Evolutionary conservation across 2,888 invertebrate genomes (phyloP), one percentile per base, ranked within the genome.

Genomic region (Ophion obscuratus): DNA sequence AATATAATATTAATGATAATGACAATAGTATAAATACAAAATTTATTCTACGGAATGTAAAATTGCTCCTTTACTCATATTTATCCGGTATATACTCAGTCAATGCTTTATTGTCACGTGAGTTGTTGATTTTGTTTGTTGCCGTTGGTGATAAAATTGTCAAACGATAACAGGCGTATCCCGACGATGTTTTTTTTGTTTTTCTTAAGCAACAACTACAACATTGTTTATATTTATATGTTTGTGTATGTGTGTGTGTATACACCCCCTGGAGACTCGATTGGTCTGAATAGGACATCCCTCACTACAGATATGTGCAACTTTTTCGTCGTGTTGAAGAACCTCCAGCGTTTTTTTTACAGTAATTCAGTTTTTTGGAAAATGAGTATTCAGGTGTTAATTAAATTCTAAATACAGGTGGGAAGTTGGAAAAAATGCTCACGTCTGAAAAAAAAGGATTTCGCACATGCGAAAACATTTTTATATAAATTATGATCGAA

Each of bases 71-170:
- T 79, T 84, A 82, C 74, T 81, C 84, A 77, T 82, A 44, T 59
- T 67, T 61, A 79, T 70, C n/a, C 61, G 62, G 61, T 74, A 70
- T 86, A 82, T 85, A 79, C 73, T 84, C 90, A 89, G 89, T 90
- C 89, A 75, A 90, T 89, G 88, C 66, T 79, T 92, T 92, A 92
- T 92, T 92, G 92, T 92, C 92, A 89, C 90, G 83, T 88, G 87
- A 86, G 86, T 87, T 81, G 81, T 81, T 79, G 71, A 75, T 64
- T 83, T 77, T 64, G 84, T 71, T 87, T 67, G 67, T 67, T 81
- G 73, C 75, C 68, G 59, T 80, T 84, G 70, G 67, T 59, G 66
- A 81, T 87, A 66, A 73, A 70, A 71, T 81, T 67, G 61, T 82
- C 53, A 62, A 44, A 82, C 64, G 47, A 67, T 83, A 61, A 59